Base-by-base conservation (phyloP, 2,797 vertebrate genomes). In the Melanogrammus aeglefinus region DNA sequence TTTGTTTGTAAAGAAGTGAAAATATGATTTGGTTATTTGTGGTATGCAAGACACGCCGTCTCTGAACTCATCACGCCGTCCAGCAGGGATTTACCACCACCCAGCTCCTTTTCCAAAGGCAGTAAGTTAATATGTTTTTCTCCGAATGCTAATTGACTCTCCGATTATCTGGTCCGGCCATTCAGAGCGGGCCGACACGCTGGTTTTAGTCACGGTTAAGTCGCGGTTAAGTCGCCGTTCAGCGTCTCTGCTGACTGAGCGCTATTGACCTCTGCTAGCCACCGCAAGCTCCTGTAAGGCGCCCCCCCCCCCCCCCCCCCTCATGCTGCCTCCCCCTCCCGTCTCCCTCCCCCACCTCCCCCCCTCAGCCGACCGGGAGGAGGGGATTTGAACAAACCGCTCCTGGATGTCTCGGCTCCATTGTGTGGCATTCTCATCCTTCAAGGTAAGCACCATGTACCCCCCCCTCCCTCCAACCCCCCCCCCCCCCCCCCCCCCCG, bases 371-470 rank as follows among this genome's bases (percentile, higher is more conserved):
- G 87, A 91, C 9, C 1, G 41, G 6, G 41, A 14, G 86, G 82
- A 44, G 41, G 85, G 75, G 87, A 92, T 92, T 93, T 91, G 86
- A 92, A 93, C 41, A 44, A 91, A 89, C 85, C 86, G 88, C 92
- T 93, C 89, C 89, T 89, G 91, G 88, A 93, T 89, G 94, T 94
- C 89, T 90, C 88, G 85, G 89, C 86, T 89, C 76, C 91, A 94
- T 93, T 92, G 92, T 94, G 88, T 91, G 88, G 84, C 76, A 44
- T 90, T 87, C 92, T 91, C 90, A 92, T 94, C 94, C 41, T 14
- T 94, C 94, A 95, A 96, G 96, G 96, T 96, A 95, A 94, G 95
- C 91, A 90, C 90, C 92, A 78, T 89, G 86, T 94, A 91, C 87
- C 51, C 81, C 87, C 90, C 79, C 89, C 35, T n/a, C n/a, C n/a